Conservation (phyloP, 2,797 vertebrate genomes). For the Odontamblyopus rebecca region DNA sequence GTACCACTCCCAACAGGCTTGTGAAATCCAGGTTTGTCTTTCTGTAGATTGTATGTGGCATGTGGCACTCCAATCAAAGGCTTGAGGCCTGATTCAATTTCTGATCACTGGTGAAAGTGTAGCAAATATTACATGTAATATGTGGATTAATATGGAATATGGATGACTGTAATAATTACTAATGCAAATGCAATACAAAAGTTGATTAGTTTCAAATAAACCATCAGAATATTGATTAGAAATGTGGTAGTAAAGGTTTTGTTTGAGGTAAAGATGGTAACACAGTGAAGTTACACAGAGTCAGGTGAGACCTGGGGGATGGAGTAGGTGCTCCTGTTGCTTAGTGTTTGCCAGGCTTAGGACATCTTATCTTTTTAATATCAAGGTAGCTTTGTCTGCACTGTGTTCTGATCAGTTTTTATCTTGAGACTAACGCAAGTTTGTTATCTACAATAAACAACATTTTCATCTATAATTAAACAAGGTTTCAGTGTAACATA, state of each 20-base stretch:
- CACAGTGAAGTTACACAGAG: not conserved
- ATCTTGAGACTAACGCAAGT: conserved; percentile 11
- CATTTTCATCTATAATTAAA: conserved; percentile 5
- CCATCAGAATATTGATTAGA: not conserved
- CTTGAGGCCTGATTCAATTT: not conserved
- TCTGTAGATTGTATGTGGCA: not conserved
- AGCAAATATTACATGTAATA: no score
- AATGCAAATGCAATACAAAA: not conserved
- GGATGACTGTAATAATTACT: not conserved
- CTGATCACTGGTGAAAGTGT: not conserved
- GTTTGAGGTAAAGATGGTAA: not conserved
- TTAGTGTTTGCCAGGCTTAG: conserved; percentile 6
- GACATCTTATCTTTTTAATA: conserved; percentile 6
- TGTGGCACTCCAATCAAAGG: not conserved
- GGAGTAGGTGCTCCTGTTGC: conserved; percentile 13
- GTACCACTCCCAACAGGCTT: conserved; percentile 90
- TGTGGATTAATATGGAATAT: no score
- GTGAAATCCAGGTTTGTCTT: conserved; percentile 88
- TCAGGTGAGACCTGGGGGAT: not conserved
- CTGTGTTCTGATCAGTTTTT: conserved; percentile 32
- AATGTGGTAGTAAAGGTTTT: not conserved
- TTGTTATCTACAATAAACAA: conserved; percentile 1
- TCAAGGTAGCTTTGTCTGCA: conserved; percentile 13
- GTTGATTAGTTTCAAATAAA: not conserved
- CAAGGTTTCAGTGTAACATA: not conserved